Conservation (phyloP, 1,140 invertebrate species). For the Trichonephila inaurata region DNA sequence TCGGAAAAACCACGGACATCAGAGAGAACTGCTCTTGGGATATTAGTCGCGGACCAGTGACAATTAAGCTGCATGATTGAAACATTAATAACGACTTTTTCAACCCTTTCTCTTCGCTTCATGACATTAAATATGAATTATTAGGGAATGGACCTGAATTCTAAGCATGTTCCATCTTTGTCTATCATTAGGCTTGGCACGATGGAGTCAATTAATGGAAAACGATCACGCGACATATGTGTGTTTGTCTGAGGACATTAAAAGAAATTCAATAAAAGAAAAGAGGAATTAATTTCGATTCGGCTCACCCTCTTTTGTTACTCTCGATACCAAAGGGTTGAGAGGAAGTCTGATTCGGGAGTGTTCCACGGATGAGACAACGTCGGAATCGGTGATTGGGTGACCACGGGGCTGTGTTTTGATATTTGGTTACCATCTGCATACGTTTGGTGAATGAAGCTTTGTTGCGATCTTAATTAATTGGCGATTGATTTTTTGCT, state of each 20-base stretch:
- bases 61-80: conserved; percentile 69
- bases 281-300: conserved; percentile 35
- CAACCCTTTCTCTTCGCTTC: conserved; percentile 23
- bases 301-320: too few species aligned
- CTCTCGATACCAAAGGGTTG: too few species aligned
- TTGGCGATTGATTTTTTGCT: too few species aligned
- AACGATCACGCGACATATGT: conserved; percentile 52
- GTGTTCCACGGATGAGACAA: not conserved
- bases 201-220: conserved; percentile 48
- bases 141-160: conserved; percentile 33
- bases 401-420: too few species aligned
- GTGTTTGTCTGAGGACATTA: conserved; percentile 18
- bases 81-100: conserved; percentile 70
- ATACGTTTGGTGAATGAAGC: too few species aligned
- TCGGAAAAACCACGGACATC: not conserved
- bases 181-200: conserved; percentile 38
- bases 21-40: not conserved
- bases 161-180: not conserved
- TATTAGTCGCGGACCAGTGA: conserved; percentile 50
- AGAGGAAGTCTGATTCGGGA: not conserved
- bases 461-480: too few species aligned
- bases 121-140: conserved; percentile 67
- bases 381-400: not conserved
- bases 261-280: conserved; percentile 48
- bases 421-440: too few species aligned